Evolutionary conservation across 2,797 vertebrate species (phyloP).

Genomic region (Notamacropus eugenii): DNA sequence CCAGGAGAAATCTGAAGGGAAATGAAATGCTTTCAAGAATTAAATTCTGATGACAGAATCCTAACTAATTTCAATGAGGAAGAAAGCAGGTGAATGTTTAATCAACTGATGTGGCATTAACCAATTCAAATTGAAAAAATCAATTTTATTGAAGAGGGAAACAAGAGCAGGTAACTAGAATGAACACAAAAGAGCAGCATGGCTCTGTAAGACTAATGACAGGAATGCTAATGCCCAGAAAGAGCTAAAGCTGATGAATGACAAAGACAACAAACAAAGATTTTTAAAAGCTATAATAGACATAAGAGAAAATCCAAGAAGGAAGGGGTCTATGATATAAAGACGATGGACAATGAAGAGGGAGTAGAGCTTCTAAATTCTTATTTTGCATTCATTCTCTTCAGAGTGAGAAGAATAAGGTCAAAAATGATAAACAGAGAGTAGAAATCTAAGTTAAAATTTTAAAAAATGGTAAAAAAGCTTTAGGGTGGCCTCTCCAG

Average conservation of each 20-base stretch:
- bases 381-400: background rate
- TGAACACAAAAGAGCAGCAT: background rate
- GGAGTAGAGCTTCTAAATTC: background rate
- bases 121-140: background rate
- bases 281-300: background rate
- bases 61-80: background rate
- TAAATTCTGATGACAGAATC: background rate
- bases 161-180: background rate
- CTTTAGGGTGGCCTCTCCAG: background rate
- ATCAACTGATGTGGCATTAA: background rate
- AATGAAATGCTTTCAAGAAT: background rate
- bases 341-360: background rate
- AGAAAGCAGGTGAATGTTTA: background rate
- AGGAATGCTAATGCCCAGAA: background rate
- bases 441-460: background rate
- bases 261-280: constrained; percentile 1
- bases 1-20: background rate
- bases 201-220: background rate
- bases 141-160: background rate
- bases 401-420: background rate
- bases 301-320: background rate
- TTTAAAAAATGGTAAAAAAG: background rate
- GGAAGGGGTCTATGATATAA: background rate
- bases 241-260: background rate
- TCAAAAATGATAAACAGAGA: background rate